Percentiles rank a stretch among this genome's conserved stretches.
These are phyloP conservation scores for Eueremaeus valkanovi DNA, from an alignment of 2,888 invertebrate genomes.

Conservation along the genomic window DNA sequence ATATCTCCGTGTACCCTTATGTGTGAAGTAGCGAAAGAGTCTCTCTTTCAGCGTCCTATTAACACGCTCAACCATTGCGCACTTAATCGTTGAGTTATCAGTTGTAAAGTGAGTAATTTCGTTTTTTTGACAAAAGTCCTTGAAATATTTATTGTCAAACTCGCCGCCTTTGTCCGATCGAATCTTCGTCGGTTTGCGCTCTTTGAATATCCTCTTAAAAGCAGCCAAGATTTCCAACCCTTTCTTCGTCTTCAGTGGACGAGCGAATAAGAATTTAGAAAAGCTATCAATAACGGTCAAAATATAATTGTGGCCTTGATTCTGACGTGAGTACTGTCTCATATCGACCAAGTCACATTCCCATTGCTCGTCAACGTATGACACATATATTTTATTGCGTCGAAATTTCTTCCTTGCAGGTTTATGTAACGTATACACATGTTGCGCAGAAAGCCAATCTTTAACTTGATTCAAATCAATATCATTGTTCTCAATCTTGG, in stretches of 20 bases:
- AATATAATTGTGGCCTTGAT: constrained; percentile 47
- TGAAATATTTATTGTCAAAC: constrained; percentile 45
- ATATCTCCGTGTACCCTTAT: background rate
- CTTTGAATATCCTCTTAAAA: constrained; percentile 43
- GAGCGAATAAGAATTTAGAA: constrained; percentile 47
- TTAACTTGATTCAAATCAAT: constrained; percentile 29
- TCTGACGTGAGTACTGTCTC: constrained; percentile 36
- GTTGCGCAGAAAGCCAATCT: constrained; percentile 37
- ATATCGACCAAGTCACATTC: constrained; percentile 47
- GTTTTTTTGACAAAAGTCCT: constrained; percentile 43
- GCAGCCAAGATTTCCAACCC: constrained; percentile 41
- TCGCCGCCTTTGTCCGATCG: too few species aligned
- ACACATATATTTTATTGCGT: constrained; percentile 44
- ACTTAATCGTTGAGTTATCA: constrained; percentile 49
- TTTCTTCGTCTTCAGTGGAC: constrained; percentile 47
- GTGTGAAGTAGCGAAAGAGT: constrained; percentile 43
- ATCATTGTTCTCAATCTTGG: background rate
- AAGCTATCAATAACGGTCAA: too few species aligned
- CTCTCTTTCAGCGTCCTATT: constrained; percentile 50
- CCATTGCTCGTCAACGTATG: constrained; percentile 47
- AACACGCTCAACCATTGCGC: constrained; percentile 50
- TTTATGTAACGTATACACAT: constrained; percentile 43
- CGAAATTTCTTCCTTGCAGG: constrained; percentile 35
- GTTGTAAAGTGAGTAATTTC: constrained; percentile 48
- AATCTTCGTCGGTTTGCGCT: constrained; percentile 43